Base-by-base conservation (phyloP, 1,140 invertebrate species). In the Drosophila baimaii region DNA sequence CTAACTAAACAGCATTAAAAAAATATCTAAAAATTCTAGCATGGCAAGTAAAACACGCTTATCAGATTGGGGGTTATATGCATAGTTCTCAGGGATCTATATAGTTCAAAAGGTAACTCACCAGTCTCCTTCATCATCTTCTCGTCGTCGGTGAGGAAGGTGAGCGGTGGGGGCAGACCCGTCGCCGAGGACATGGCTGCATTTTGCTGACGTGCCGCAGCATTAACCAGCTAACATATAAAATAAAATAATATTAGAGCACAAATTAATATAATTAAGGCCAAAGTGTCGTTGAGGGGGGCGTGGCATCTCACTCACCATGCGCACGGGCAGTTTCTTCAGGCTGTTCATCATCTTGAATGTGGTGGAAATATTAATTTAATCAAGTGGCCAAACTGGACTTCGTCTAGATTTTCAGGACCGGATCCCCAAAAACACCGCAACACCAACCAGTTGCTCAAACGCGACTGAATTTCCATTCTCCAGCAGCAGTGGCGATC, bases 91-190 rank as follows among this genome's bases (percentile, higher is more conserved):
- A 12, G 29, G 31, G 25, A 29, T 64, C 41, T 37, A 29, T 17
- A n/a, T 44, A 19, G 4, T 15, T 43, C 3, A n/a, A 15, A 13
- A 2, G 25, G 13, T 31, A 71, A 84, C 91, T 93, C 93, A 96
- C 96, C 95, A 83, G 95, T 95, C 90, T 96, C 95, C 93, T 95
- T 96, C 95, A 97, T 96, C 83, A 95, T 94, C 35, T 93, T 79
- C 93, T 97, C 96, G 92, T 97, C 96, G 52, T 96, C 95, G n/a
- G 95, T 95, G 57, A 96, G 93, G 54, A 94, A 90, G 17, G 95
- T 95, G 52, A 96, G 83, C 37, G 95, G 95, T 64, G 91, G 85
- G 7, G 89, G 89, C 47, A 90, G 72, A 21, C 83, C 83, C 15
- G 75, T 41, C 43, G 76, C 71, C 21, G 74, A 90, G 72, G 83